Evolutionary conservation across 2,113 vertebrate genomes (phyloP).

Genomic region (Montifringilla adamsi): DNA sequence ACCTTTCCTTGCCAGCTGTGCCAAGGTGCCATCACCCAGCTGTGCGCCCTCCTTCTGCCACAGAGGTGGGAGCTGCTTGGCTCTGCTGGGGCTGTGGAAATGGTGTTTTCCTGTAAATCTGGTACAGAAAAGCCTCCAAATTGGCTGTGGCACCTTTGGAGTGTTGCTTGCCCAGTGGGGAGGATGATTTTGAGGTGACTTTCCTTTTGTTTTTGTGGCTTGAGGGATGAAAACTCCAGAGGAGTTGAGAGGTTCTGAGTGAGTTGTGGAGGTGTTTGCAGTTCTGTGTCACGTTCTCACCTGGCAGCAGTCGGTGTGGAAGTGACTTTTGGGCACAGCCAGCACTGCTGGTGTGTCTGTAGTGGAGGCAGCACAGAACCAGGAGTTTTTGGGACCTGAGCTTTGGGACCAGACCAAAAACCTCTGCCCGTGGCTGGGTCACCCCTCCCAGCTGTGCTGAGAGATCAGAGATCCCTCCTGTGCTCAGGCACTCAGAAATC

Average conservation of each 20-base stretch:
- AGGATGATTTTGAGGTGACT: background rate
- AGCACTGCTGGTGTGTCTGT: background rate
- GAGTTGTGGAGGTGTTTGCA: background rate
- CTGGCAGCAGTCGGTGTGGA: background rate
- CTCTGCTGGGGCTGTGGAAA: background rate
- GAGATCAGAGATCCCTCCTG: background rate
- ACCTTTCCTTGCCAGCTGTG: too few relatives aligned
- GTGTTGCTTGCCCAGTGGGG: background rate
- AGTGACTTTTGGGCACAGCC: background rate
- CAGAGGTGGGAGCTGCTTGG: background rate
- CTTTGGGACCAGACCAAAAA: fast-evolving
- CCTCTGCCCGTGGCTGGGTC: background rate
- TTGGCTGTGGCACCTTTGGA: background rate
- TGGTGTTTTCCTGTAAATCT: background rate
- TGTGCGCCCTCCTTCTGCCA: background rate
- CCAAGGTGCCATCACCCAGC: background rate
- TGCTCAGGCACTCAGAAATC: background rate
- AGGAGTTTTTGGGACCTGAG: background rate
- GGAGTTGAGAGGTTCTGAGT: background rate
- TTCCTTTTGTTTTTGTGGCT: background rate
- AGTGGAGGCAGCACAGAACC: background rate
- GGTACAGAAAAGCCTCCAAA: background rate
- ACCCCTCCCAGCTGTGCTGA: background rate
- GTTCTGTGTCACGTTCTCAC: fast-evolving
- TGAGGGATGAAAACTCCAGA: background rate